Base-by-base conservation (phyloP, 2,888 invertebrate genomes). In the Melangyna quadrimaculata region DNA sequence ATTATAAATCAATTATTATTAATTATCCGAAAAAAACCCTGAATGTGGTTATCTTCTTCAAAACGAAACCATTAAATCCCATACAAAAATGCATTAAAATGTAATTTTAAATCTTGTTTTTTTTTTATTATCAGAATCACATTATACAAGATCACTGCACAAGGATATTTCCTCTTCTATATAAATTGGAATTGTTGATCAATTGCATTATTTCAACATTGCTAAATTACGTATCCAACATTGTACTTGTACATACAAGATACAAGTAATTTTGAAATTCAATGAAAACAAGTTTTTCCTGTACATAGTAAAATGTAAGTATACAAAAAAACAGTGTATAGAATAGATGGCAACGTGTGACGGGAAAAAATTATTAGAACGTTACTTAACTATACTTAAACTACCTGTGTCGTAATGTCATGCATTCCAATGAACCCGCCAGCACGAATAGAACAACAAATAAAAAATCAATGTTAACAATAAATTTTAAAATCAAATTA, bases 161-260 rank as follows among this genome's bases (percentile, higher is more conserved):
- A 84, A 84, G 83, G 83, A 84, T 79, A 84, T 79, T 84, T 84
- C 83, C 83, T 79, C 83, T 71, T 61, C 19, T 37, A 17, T 51
- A 45, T 65, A 37, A 78, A 78, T 71, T 79, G 74, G 59, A 75
- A 37, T 59, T 70, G 78, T 75, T 29, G 67, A 78, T 78, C 78
- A 78, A 75, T 79, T 75, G 71, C 71, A 79, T 61, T 43, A 27
- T 84, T 84, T 83, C 70, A 74, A 74, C 78, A 74, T 78, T 84
- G 65, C 71, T n/a, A n/a, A 74, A 70, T 35, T n/a, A 22, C 32
- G 45, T 35, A 63, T 17, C n/a, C n/a, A n/a, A n/a, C n/a, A n/a
- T n/a, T n/a, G 14, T 29, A 9, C 8, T 8, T 32, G 1, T 8
- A 32, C 2, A 1, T 7, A 59, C 43, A 43, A 63, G 29, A 29